These are phyloP conservation scores for Excalfactoria chinensis DNA, from an alignment of 2,113 vertebrate species.

Conservation along the genomic window DNA sequence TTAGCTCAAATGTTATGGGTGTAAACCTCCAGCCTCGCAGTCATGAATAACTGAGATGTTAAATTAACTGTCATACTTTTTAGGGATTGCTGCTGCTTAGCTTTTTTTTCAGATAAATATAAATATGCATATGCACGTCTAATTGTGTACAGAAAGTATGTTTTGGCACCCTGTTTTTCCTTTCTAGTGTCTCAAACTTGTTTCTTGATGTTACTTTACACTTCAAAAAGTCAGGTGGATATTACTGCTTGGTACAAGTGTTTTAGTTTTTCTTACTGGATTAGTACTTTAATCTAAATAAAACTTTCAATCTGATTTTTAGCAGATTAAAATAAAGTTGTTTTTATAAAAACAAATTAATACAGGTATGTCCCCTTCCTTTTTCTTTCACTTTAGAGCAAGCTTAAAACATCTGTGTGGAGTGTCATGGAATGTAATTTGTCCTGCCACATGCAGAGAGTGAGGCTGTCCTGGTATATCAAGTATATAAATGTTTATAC, in stretches of 20 bases:
- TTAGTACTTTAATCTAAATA: background rate
- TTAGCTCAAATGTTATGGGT: background rate
- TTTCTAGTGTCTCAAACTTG: background rate
- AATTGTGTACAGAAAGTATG: background rate
- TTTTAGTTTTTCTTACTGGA: background rate
- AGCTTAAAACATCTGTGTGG: background rate
- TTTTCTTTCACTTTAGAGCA: background rate
- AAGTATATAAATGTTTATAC: background rate
- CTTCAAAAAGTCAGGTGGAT: background rate
- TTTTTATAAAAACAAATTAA: background rate
- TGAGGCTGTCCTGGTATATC: background rate
- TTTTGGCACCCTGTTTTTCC: background rate
- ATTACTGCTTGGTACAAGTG: background rate
- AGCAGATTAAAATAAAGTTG: background rate
- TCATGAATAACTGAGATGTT: background rate
- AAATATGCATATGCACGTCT: background rate
- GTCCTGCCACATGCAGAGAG: background rate
- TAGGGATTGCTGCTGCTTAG: background rate
- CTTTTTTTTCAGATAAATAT: background rate
- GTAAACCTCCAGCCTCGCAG: background rate
- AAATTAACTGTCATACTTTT: background rate
- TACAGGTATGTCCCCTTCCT: background rate
- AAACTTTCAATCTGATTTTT: background rate
- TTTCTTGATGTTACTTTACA: background rate
- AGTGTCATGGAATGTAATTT: background rate